These are phyloP conservation scores for Orussus abietinus DNA, from an alignment of 1,140 invertebrate species.

Conservation along the genomic window DNA sequence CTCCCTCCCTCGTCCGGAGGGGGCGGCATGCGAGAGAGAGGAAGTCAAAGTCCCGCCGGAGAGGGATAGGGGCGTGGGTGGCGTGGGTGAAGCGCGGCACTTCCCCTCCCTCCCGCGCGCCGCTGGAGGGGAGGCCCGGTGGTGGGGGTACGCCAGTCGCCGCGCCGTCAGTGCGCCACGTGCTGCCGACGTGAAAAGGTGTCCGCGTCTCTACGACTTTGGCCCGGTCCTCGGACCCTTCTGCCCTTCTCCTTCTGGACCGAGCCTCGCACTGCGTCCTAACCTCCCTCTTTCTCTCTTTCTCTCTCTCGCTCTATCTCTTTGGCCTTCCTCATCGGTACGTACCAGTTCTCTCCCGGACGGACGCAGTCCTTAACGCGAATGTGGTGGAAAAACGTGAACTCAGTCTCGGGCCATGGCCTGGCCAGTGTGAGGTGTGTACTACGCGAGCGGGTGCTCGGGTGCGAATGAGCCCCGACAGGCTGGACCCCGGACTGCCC, in stretches of 20 bases:
- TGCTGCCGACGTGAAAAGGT: slow-evolving; percentile 48
- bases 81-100: slow-evolving; percentile 24
- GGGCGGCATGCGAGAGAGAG: slow-evolving; percentile 12
- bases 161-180: slow-evolving; percentile 52
- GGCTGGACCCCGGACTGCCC: too few relatives aligned
- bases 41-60: slow-evolving; percentile 12
- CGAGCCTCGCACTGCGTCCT: neutral
- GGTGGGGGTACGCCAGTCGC: slow-evolving; percentile 31
- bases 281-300: slow-evolving; percentile 2
- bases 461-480: too few relatives aligned
- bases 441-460: too few relatives aligned
- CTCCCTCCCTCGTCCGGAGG: too few relatives aligned
- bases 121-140: slow-evolving; percentile 27
- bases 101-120: neutral
- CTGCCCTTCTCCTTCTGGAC: slow-evolving; percentile 5
- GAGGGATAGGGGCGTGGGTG: slow-evolving; percentile 49
- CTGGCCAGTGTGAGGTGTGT: too few relatives aligned
- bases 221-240: neutral
- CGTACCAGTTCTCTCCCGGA: too few relatives aligned
- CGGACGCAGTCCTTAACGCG: too few relatives aligned
- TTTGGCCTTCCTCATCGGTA: neutral
- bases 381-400: too few relatives aligned
- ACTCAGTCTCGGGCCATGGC: too few relatives aligned
- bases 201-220: slow-evolving; percentile 24
- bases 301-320: slow-evolving; percentile 5